A percentile compares a stretch with the other conserved stretches of the same genome.
Conservation (phyloP, 2,888 invertebrate genomes). For the Panorpa germanica region DNA sequence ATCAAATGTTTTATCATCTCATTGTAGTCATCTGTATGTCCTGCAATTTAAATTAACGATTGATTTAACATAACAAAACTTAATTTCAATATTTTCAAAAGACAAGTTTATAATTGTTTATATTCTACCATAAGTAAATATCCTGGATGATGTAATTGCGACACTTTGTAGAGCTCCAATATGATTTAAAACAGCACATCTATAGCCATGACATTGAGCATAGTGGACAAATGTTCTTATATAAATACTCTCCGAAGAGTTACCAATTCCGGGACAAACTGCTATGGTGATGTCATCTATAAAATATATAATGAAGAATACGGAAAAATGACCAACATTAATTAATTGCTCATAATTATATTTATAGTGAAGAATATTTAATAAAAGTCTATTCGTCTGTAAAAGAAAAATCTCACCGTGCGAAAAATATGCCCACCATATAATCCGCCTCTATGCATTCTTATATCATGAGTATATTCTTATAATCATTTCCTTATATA, state of each 20-base stretch:
- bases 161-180: constrained; percentile 76
- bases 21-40: constrained; percentile 75
- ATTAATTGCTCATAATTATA: neutral
- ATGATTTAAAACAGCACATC: constrained; percentile 87
- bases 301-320: constrained; percentile 15
- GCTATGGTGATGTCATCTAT: constrained; percentile 74
- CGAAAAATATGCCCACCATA: no score
- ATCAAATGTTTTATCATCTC: constrained; percentile 61
- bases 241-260: constrained; percentile 86
- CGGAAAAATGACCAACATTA: constrained; percentile 1
- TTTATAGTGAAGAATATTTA: neutral
- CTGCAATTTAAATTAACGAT: constrained; percentile 26
- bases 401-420: no score
- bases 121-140: constrained; percentile 89
- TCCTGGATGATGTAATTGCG: constrained; percentile 68
- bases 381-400: neutral
- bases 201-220: constrained; percentile 78
- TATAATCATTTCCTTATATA: no score
- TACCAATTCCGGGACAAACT: constrained; percentile 84
- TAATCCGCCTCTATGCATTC: no score
- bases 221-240: constrained; percentile 85
- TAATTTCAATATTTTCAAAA: no score
- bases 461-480: no score
- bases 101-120: no score
- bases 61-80: constrained; percentile 1